Conservation (phyloP, 2,888 invertebrate genomes). For the Erebia ligea region DNA sequence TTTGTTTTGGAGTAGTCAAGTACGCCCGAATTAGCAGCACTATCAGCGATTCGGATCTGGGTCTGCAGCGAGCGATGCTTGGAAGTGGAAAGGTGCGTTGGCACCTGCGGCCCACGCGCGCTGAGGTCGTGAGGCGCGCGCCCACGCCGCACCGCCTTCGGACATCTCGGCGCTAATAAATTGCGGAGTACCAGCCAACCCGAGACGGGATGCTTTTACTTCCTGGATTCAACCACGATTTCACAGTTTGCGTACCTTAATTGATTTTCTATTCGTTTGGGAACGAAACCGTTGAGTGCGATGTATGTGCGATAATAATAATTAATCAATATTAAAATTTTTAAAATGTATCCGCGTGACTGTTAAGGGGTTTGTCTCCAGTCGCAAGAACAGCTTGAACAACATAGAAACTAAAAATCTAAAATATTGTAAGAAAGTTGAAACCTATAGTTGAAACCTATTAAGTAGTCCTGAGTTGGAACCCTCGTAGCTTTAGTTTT, state of each 20-base stretch:
- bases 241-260: slow-evolving; percentile 17
- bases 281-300: neutral
- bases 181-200: slow-evolving; percentile 21
- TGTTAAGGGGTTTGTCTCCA: neutral
- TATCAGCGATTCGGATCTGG: slow-evolving; percentile 38
- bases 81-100: slow-evolving; percentile 74
- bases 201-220: slow-evolving; percentile 36
- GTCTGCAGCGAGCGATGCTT: slow-evolving; percentile 35
- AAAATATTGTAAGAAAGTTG: neutral
- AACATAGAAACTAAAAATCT: neutral
- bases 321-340: too few relatives aligned
- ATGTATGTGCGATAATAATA: neutral
- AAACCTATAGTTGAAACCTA: neutral
- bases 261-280: slow-evolving; percentile 3
- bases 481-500: too few relatives aligned
- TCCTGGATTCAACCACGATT: slow-evolving; percentile 28
- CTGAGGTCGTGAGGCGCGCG: slow-evolving; percentile 58
- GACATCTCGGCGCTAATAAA: slow-evolving; percentile 37
- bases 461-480: too few relatives aligned
- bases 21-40: slow-evolving; percentile 19
- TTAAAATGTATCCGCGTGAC: neutral
- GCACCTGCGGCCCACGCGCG: slow-evolving; percentile 77
- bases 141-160: slow-evolving; percentile 59
- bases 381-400: neutral
- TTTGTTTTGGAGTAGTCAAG: neutral